phyloP scores from a whole-genome alignment of 2,797 vertebrate species.

The Chaenodraco wilsoni region DNA sequence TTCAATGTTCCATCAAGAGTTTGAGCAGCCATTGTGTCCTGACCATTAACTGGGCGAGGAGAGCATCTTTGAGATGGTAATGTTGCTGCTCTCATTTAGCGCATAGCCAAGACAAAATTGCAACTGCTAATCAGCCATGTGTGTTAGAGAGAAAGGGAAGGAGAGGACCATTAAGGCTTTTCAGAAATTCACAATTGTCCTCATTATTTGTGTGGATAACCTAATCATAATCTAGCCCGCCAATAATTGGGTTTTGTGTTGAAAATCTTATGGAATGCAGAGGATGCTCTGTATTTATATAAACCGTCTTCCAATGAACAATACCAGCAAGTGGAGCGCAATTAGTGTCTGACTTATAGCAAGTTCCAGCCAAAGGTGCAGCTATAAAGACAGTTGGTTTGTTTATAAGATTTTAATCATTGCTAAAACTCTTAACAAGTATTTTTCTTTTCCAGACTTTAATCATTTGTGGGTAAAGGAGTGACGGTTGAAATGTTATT shows the following conservation, averaged over 20 bases:
- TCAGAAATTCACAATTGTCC: slow-evolving; percentile 62
- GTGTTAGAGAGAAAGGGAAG: slow-evolving; percentile 34
- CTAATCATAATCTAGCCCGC: slow-evolving; percentile 46
- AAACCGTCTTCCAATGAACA: slow-evolving; percentile 31
- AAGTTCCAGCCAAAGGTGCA: slow-evolving; percentile 25
- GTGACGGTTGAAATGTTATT: not conserved
- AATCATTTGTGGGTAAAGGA: not conserved
- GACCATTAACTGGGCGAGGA: slow-evolving; percentile 69
- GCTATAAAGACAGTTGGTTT: slow-evolving; percentile 26
- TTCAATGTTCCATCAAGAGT: slow-evolving; percentile 75
- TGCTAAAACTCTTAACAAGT: not conserved
- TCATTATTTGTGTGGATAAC: slow-evolving; percentile 69
- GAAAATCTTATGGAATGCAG: slow-evolving; percentile 49
- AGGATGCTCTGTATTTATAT: slow-evolving; percentile 34
- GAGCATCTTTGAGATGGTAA: slow-evolving; percentile 81
- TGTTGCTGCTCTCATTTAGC: slow-evolving; percentile 74
- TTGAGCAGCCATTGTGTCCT: slow-evolving; percentile 76
- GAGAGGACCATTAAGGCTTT: slow-evolving; percentile 58
- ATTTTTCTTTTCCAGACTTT: not conserved
- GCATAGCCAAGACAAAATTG: slow-evolving; percentile 75
- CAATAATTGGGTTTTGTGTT: slow-evolving; percentile 60
- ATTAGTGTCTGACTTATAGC: slow-evolving; percentile 34
- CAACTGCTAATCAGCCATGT: slow-evolving; percentile 75
- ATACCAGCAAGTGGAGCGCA: slow-evolving; percentile 27
- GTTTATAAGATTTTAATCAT: not conserved